Evolutionary conservation across 2,797 vertebrate species (phyloP).

Genomic region (Botia kubotai): DNA sequence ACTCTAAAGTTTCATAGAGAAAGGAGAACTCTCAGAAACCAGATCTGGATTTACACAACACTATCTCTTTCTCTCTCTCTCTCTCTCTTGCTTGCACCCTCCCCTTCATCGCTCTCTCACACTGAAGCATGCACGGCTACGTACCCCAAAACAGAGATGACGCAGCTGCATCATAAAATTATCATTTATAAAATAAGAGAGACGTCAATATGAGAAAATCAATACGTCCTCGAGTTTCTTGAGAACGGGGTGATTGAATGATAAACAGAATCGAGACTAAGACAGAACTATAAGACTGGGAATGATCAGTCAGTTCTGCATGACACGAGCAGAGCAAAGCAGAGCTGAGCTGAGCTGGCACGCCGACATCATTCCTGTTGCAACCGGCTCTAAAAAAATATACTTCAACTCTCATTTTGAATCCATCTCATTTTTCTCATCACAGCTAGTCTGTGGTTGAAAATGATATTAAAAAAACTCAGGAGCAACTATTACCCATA

Average conservation of each 20-base stretch:
- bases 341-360: not conserved
- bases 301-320: not conserved
- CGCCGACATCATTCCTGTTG: not conserved
- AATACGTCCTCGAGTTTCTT: not conserved
- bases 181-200: not conserved
- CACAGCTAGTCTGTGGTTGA: not conserved
- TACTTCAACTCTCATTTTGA: conserved; percentile 11
- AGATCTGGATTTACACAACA: conserved; percentile 39
- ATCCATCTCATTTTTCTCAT: not conserved
- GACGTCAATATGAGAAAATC: not conserved
- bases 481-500: conserved; percentile 27
- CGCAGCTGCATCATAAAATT: not conserved
- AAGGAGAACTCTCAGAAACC: conserved; percentile 47
- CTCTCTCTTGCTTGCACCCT: not conserved
- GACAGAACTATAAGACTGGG: not conserved
- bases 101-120: not conserved
- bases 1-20: conserved; percentile 49
- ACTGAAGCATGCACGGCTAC: not conserved
- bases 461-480: not conserved
- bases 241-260: not conserved
- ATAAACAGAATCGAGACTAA: not conserved
- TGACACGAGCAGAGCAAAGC: not conserved
- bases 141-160: not conserved
- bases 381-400: conserved; percentile 27
- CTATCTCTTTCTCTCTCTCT: not conserved